Base-by-base conservation (phyloP, 2,113 vertebrate genomes). In the Datnioides undecimradiatus region DNA sequence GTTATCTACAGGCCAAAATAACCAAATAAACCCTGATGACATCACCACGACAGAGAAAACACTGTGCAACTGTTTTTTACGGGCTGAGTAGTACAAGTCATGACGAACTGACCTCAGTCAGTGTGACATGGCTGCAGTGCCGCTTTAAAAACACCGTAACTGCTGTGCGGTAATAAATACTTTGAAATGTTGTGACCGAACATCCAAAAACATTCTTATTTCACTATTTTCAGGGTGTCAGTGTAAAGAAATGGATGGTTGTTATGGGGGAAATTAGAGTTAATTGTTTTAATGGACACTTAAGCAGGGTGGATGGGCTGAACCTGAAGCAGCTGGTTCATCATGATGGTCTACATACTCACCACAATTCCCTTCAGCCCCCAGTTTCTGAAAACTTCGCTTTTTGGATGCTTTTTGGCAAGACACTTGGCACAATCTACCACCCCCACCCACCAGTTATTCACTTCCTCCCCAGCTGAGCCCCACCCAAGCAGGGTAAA, bases 401-500 rank as follows among this genome's bases (percentile, higher is more conserved):
- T 52, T 62, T 76, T 52, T 12, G 23, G n/a, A 57, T 57, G 4
- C 23, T 67, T 38, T 75, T 79, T 63, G 51, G 17, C 66, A 54
- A 63, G 66, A 55, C 71, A 67, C 54, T 62, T 72, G 46, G 70
- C 57, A 57, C 46, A 70, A 68, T 27, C 29, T 25, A 40, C 0
- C 21, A 3, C 41, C 27, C 8, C 23, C 45, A 64, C 52, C 59
- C 38, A 76, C 8, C 23, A 36, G 71, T n/a, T 29, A 23, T 21
- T 57, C 45, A 23, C 62, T 51, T 70, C 63, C 34, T 60, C 36
- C 45, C 76, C 74, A 77, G 62, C 67, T 70, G 76, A 64, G 85
- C 43, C 64, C 59, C 82, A 72, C 84, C 68, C 62, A 71, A 38
- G 46, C 27, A 38, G 80, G 45, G 43, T 62, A 6, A 85, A 63